Conservation (phyloP, 1,140 invertebrate genomes). For the Nebria ingens region DNA sequence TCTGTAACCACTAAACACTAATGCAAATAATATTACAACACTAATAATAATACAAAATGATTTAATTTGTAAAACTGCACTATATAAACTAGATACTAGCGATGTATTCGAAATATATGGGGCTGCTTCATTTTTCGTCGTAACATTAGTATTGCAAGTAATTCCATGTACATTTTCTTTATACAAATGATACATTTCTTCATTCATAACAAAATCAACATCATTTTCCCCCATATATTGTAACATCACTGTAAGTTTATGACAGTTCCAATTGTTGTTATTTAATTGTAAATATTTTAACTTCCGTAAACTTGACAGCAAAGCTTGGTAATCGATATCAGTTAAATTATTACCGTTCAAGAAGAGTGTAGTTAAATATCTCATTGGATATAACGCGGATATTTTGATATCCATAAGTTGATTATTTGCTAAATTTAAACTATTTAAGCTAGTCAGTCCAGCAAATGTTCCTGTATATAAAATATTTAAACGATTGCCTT, state of each 20-base stretch:
- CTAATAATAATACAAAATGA: not conserved
- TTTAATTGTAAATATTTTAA: not conserved
- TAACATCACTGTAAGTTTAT: not conserved
- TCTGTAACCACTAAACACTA: not conserved
- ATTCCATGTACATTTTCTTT: conserved; percentile 3
- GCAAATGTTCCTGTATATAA: not conserved
- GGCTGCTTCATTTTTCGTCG: not conserved
- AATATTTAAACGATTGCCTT: not conserved
- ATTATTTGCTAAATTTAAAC: not conserved
- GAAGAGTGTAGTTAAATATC: not conserved
- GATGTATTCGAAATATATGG: not conserved
- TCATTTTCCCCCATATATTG: not conserved
- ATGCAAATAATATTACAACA: not conserved
- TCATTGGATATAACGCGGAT: not conserved
- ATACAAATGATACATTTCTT: not conserved
- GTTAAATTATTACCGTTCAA: conserved; percentile 1
- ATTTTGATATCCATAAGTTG: not conserved
- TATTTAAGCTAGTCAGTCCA: not conserved
- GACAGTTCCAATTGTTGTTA: not conserved
- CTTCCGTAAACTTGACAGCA: not conserved
- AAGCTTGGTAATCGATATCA: not conserved
- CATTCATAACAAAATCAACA: not conserved
- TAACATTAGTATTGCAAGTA: not conserved
- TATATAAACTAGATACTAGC: not conserved
- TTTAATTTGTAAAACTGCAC: conserved; percentile 3